Conservation (phyloP, 2,888 invertebrate species). For the Mayetiola destructor region DNA sequence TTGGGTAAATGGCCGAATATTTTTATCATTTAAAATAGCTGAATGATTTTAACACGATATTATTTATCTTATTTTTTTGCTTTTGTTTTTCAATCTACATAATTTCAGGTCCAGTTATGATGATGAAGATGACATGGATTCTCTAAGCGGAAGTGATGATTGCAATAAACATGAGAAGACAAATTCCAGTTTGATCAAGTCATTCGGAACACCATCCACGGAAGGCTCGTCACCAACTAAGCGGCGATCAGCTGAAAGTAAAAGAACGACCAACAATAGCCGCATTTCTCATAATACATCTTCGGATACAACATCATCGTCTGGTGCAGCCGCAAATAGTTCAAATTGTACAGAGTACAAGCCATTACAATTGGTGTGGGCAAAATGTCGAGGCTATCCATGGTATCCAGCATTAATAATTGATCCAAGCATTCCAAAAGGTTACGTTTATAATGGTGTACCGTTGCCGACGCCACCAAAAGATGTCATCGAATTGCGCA, state of each 20-base stretch:
- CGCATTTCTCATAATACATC: background rate
- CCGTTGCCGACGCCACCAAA: constrained; percentile 88
- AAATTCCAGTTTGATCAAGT: background rate
- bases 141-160: background rate
- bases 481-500: constrained; percentile 71
- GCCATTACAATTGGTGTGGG: constrained; percentile 89
- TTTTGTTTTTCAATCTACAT: background rate
- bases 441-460: constrained; percentile 82
- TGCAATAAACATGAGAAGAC: background rate
- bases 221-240: constrained; percentile 10
- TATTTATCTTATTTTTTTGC: too few relatives aligned
- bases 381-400: constrained; percentile 86
- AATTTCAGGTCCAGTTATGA: constrained; percentile 17
- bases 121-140: constrained; percentile 24
- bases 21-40: background rate
- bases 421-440: constrained; percentile 85
- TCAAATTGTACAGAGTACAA: constrained; percentile 42
- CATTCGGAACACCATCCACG: background rate
- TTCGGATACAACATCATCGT: constrained; percentile 21
- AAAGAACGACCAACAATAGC: background rate
- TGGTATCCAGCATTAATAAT: constrained; percentile 96
- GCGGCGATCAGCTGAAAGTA: constrained; percentile 18
- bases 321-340: constrained; percentile 21
- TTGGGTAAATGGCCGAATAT: constrained; percentile 18
- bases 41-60: too few relatives aligned